Conservation (phyloP, 2,888 invertebrate species). For the Hanleya hanleyi region DNA sequence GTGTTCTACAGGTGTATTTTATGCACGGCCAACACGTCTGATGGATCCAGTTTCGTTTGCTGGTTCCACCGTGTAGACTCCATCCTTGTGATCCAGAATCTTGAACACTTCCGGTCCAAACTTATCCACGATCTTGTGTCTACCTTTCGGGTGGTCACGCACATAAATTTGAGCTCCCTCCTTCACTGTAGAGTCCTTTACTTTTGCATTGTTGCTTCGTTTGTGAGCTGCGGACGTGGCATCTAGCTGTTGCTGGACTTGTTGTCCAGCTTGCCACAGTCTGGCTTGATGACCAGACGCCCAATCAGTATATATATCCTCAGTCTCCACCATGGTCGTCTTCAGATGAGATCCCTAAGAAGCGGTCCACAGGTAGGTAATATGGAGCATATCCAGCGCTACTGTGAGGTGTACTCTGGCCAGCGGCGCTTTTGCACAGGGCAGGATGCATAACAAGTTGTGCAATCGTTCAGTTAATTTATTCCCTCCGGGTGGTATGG, state of each 20-base stretch:
- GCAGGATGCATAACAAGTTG: not conserved
- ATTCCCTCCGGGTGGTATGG: slow-evolving; percentile 1
- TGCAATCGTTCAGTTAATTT: not conserved
- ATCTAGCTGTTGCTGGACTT: not conserved
- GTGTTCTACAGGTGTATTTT: not conserved
- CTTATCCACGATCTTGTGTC: slow-evolving; percentile 6
- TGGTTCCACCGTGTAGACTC: not conserved
- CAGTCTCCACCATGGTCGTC: no score
- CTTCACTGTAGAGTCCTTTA: not conserved
- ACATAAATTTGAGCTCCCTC: not conserved
- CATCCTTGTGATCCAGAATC: slow-evolving; percentile 2
- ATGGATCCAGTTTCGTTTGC: not conserved
- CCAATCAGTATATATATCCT: not conserved
- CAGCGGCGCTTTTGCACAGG: not conserved
- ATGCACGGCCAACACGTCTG: not conserved
- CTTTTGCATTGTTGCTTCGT: not conserved
- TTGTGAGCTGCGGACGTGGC: not conserved
- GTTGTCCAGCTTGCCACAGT: not conserved
- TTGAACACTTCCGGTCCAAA: slow-evolving; percentile 6
- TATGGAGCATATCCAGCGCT: not conserved
- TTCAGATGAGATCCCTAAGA: no score
- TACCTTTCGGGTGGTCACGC: not conserved
- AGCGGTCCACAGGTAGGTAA: no score
- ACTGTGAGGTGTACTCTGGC: not conserved
- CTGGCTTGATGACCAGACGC: not conserved